Evolutionary conservation across 2,888 invertebrate species (phyloP), one percentile per base, ranked within the genome.

Genomic region (Sericinus montela): DNA sequence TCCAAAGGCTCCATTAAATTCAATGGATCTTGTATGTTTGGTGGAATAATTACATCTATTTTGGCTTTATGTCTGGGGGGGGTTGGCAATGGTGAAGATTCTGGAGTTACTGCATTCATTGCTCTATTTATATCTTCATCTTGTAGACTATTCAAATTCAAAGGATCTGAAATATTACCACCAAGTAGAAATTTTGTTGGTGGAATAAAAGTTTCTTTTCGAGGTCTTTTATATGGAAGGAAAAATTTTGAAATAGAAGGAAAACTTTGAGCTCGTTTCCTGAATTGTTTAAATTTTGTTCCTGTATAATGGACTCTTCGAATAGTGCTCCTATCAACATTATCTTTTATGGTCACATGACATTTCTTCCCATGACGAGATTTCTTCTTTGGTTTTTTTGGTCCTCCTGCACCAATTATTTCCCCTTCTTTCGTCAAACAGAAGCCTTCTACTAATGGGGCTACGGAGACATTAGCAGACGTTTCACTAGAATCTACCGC

Each of bases 121-220:
- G 94, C 94, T 59, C 94, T 90, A 64, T 93, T 93, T 14, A 93
- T 89, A 62, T 94, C 94, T 72, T 94, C 94, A 73, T 95, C 94
- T 79, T 94, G 96, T 63, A 98, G 90, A 70, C 97, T 97, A 70
- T 96, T 97, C 53, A 98, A 83, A 85, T 98, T 98, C 38, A 98
- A 83, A 0, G 98, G 98, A 89, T 98, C 98, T 59, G 94, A 94
- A 59, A 98, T 98, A 78, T 97, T 98, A 7, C 98, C 98, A 37
- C 98, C 98, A 1, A 98, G 91, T 3, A 97, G 85, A 81, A 98
- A 98, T 78, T 97, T 97, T 0, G 97, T 97, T 0, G 98, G 98
- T 44, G 97, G 94, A 64, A 97, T 95, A 58, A 94, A 92, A 47
- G 91, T 91, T 58, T 94, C 92, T 65, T 94, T 94, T 57, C 94